Evolutionary conservation across 2,797 vertebrate species (phyloP), one percentile per base, ranked within the genome.

Genomic region (Salarias fasciatus): DNA sequence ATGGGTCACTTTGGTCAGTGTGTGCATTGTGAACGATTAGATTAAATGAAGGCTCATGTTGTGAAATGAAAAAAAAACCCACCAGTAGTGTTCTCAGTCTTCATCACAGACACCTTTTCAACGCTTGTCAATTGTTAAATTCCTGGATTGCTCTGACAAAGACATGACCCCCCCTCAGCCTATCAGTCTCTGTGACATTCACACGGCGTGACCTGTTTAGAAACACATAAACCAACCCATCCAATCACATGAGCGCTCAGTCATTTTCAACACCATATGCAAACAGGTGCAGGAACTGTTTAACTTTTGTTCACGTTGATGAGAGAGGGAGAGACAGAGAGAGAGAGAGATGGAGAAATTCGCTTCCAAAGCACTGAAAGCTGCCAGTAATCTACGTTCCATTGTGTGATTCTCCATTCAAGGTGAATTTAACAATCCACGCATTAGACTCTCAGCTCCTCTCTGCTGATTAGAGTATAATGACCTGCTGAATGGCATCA

Each of bases 391-490:
- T 82, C 77, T 67, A 59, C 33, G 65, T 49, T 54, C 77, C 48
- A 67, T 65, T 72, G 64, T 75, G 52, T 14, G 29, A 15, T 42
- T 77, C 81, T 61, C 50, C n/a, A 77, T 72, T 82, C 67, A 65
- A 83, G 79, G 67, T 85, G 80, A 85, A 70, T 77, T 85, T 50
- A 72, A 78, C 65, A 42, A 44, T 51, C 18, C 6, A 63, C 49
- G 59, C 68, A 75, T 50, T n/a, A 69, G 64, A 72, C 77, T 72
- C 76, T 73, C 61, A 55, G 71, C 78, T 72, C 63, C 67, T 75
- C 44, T 31, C 53, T 75, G 71, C 75, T 89, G 82, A 89, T 90
- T 83, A 77, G 70, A 67, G 71, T 75, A 84, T 86, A 85, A 90
- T 86, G 69, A 63, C 43, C 69, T 69, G 42, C 54, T 89, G 79